A percentile compares a stretch with the other conserved stretches of the same genome.
Conservation (phyloP, 2,113 vertebrate genomes). For the Tor tambroides region DNA sequence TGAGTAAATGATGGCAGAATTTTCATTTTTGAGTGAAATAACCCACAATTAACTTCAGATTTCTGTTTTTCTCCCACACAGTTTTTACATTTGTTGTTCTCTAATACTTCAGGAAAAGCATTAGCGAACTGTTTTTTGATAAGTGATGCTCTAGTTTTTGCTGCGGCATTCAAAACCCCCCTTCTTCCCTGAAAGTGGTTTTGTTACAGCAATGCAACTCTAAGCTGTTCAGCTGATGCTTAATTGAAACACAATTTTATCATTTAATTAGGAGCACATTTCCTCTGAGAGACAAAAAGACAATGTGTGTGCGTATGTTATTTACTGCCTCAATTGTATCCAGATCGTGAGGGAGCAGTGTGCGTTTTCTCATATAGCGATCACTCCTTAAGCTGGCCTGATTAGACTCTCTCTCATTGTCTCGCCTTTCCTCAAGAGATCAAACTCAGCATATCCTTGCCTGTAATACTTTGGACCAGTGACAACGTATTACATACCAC, state of each 20-base stretch:
- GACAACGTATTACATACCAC: background rate
- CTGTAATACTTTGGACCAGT: background rate
- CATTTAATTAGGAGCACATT: slow-evolving; percentile 35
- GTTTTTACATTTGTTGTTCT: background rate
- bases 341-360: background rate
- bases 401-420: background rate
- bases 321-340: slow-evolving; percentile 24
- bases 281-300: slow-evolving; percentile 9
- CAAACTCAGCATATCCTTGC: slow-evolving; percentile 5
- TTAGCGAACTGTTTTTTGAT: background rate
- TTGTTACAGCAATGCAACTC: slow-evolving; percentile 10
- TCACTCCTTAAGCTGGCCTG: slow-evolving; percentile 28
- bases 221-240: slow-evolving; percentile 29
- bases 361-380: slow-evolving; percentile 24
- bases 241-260: slow-evolving; percentile 22
- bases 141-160: slow-evolving; percentile 9
- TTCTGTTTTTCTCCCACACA: background rate
- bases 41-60: background rate
- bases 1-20: background rate
- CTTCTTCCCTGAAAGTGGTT: background rate
- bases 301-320: background rate
- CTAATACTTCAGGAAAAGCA: background rate
- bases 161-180: background rate
- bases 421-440: background rate
- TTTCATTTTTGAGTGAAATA: background rate